Evolutionary conservation across 2,797 vertebrate species (phyloP).

Genomic region (Urophycis tenuis): DNA sequence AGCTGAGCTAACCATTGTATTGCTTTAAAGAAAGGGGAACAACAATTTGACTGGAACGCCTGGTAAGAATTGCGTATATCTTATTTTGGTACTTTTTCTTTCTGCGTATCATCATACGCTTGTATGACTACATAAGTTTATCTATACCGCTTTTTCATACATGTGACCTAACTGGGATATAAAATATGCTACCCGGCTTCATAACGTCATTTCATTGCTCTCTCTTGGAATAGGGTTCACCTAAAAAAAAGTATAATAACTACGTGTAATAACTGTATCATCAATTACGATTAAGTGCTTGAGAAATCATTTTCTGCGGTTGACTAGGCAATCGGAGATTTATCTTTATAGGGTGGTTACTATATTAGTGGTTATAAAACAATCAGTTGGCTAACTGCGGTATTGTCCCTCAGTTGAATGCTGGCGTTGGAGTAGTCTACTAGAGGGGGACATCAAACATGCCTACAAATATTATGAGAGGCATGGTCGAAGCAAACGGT

Average conservation of each 20-base stretch:
- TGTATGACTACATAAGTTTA: not conserved
- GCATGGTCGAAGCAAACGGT: not conserved
- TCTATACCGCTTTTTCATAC: not conserved
- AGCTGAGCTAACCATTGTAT: conserved; percentile 52
- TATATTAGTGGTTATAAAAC: not conserved
- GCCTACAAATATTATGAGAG: not conserved
- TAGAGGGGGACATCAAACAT: too few relatives aligned
- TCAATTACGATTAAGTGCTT: not conserved
- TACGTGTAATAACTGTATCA: not conserved
- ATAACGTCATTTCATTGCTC: not conserved
- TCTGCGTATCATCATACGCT: not conserved
- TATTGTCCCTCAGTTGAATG: not conserved
- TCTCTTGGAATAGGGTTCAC: not conserved
- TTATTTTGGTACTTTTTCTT: not conserved
- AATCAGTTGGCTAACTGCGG: not conserved
- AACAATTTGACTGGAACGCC: conserved; percentile 11
- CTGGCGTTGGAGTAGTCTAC: not conserved
- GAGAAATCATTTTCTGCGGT: not conserved
- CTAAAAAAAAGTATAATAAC: not conserved
- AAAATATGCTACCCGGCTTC: not conserved
- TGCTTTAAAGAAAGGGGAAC: conserved; percentile 27
- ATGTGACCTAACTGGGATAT: not conserved
- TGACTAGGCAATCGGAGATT: not conserved
- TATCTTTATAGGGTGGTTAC: not conserved
- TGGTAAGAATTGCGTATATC: conserved; percentile 36